A percentile compares a stretch with the other conserved stretches of the same genome.
These are phyloP conservation scores for Brachyhypopomus occidentalis DNA, from an alignment of 2,113 vertebrate genomes.

Conservation along the genomic window DNA sequence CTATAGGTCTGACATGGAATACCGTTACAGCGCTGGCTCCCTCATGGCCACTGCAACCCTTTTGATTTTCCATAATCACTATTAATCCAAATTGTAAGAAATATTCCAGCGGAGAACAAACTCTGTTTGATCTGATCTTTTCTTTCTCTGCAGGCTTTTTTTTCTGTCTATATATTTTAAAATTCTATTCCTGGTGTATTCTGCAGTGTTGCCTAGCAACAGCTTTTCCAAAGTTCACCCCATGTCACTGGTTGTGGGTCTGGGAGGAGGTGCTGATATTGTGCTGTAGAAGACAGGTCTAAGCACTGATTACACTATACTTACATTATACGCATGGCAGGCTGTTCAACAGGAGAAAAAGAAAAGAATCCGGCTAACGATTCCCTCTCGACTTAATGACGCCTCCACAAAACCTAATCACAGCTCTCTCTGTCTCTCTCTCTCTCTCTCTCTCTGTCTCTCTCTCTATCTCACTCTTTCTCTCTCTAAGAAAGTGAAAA, in stretches of 20 bases:
- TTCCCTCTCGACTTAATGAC: background rate
- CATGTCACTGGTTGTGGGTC: slow-evolving; percentile 24
- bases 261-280: background rate
- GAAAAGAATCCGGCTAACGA: background rate
- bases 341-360: background rate
- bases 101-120: slow-evolving; percentile 21
- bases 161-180: slow-evolving; percentile 50
- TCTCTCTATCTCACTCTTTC: background rate
- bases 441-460: background rate
- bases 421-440: background rate
- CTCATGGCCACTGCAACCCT: background rate
- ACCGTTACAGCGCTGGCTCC: background rate
- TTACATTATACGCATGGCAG: slow-evolving; percentile 23
- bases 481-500: background rate
- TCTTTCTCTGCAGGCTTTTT: slow-evolving; percentile 19
- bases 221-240: slow-evolving; percentile 50
- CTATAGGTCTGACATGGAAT: too few relatives aligned
- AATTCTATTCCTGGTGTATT: slow-evolving; percentile 60
- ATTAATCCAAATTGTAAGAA: background rate
- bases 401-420: background rate
- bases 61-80: background rate
- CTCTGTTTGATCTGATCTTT: background rate
- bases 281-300: background rate
- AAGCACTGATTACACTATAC: slow-evolving; percentile 11
- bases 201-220: slow-evolving; percentile 60